Base-by-base conservation (phyloP, 1,140 invertebrate genomes). In the Samia ricini region DNA sequence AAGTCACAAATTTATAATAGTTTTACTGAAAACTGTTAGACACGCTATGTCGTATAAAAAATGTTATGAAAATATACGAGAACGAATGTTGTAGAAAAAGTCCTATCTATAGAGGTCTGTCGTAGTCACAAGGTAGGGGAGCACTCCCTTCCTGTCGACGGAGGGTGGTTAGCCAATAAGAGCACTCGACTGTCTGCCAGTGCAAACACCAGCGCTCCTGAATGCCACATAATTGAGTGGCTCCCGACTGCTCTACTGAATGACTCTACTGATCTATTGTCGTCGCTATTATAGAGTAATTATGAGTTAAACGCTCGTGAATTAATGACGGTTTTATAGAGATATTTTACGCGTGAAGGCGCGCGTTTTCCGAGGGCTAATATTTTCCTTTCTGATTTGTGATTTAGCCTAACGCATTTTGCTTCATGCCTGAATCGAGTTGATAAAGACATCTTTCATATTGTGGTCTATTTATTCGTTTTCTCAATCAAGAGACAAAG, bases 181-280 rank as follows among this genome's bases (percentile, higher is more conserved):
- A 78, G 77, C 66, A 52, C 74, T 59, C 42, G 33, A 24, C 29
- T 22, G 33, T 54, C 69, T 33, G 72, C 72, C 77, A 79, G 67
- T 61, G 81, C 79, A 87, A 87, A 87, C 84, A 84, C 71, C 68
- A 63, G 21, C 70, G 71, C 62, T 63, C 68, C 71, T 83, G 79
- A 84, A 83, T 84, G 75, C 79, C 77, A 79, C 78, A 74, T 84
- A 86, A 88, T 88, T 86, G 83, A 86, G 82, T 85, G 79, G 78
- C 78, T 77, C 76, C 76, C 15, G 26, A 75, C 66, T 50, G 59
- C 61, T 69, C 64, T n/a, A n/a, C n/a, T 63, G 65, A 66, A 63
- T 54, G 67, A 63, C 68, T 67, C 64, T 69, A 74, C 72, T 69
- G 71, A 72, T 74, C 79, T 68, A 83, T 83, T 83, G 79, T 85